Conservation (phyloP, 2,797 vertebrate genomes). For the Schizopygopsis pylzovi region DNA sequence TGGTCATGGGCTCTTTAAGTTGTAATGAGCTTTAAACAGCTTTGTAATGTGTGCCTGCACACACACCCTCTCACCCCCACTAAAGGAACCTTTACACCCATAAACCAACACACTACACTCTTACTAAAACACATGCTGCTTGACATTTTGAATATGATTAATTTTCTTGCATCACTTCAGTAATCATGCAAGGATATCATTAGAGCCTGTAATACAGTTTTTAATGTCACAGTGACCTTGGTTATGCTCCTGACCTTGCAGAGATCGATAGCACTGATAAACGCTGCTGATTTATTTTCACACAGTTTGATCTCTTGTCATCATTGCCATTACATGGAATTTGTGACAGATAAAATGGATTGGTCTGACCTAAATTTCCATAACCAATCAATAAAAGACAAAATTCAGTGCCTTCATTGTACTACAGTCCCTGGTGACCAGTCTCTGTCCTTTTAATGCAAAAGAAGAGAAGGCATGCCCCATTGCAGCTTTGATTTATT, state of each 20-base stretch:
- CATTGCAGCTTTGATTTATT: slow-evolving; percentile 12
- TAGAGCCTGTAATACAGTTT: background rate
- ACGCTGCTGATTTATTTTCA: slow-evolving; percentile 34
- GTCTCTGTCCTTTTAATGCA: background rate
- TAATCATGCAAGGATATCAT: background rate
- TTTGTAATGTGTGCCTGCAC: background rate
- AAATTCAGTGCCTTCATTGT: slow-evolving; percentile 19
- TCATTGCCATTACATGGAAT: slow-evolving; percentile 41
- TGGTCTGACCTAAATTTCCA: slow-evolving; percentile 43
- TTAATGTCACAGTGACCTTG: slow-evolving; percentile 7
- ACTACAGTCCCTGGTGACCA: background rate
- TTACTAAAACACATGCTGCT: background rate
- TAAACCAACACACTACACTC: background rate
- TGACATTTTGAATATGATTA: background rate
- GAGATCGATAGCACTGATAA: slow-evolving; percentile 32
- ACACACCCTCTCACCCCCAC: background rate
- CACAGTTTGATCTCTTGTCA: slow-evolving; percentile 21
- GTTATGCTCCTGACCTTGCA: slow-evolving; percentile 21
- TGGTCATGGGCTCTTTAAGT: slow-evolving; percentile 45
- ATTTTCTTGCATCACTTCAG: background rate
- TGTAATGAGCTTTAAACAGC: slow-evolving; percentile 49
- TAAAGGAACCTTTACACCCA: background rate
- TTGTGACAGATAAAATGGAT: background rate
- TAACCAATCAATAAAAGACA: slow-evolving; percentile 23
- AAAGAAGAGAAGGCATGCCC: background rate